Conservation (phyloP, 2,113 vertebrate species). For the Albula glossodonta region DNA sequence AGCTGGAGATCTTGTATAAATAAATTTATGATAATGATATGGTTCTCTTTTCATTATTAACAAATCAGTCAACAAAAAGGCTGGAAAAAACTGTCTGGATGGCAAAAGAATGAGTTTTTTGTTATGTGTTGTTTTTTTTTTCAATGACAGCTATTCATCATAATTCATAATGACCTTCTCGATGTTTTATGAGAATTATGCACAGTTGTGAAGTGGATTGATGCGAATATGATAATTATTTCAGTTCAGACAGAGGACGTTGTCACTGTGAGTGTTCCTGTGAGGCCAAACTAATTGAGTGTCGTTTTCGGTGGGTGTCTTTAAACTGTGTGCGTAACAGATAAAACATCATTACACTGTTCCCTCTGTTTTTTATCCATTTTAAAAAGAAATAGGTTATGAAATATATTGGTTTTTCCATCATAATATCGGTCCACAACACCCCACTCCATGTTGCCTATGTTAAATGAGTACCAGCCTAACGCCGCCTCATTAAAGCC, state of each 20-base stretch:
- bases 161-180: background rate
- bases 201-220: too few relatives aligned
- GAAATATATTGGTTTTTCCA: too few relatives aligned
- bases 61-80: background rate
- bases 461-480: background rate
- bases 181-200: background rate
- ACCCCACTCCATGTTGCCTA: background rate
- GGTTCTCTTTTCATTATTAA: background rate
- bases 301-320: background rate
- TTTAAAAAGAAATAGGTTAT: too few relatives aligned
- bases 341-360: background rate
- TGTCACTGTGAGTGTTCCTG: too few relatives aligned
- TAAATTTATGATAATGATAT: background rate
- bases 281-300: background rate
- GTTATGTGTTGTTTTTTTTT: background rate
- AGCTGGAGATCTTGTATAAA: background rate
- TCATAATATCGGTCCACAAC: too few relatives aligned
- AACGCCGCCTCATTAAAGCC: background rate
- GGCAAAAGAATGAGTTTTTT: background rate
- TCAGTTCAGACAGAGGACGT: too few relatives aligned
- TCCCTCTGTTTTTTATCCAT: too few relatives aligned
- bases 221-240: too few relatives aligned
- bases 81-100: background rate
- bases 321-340: background rate
- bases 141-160: background rate